phyloP scores from a whole-genome alignment of 1,140 invertebrate genomes.

The Drosophila rhopaloa region DNA sequence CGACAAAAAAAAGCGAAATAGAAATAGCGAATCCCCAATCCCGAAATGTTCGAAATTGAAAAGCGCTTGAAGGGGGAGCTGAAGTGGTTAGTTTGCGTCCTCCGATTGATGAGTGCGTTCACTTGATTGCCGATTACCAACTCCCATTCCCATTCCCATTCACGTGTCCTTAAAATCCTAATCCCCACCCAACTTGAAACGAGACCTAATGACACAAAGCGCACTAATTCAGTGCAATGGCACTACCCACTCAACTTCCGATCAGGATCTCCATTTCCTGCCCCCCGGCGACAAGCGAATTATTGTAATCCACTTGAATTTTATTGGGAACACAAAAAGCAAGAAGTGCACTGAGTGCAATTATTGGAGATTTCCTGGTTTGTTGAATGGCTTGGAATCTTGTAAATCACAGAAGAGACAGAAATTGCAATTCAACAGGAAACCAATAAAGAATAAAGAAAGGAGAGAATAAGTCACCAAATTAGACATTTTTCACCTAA shows the following conservation, averaged over 20 bases:
- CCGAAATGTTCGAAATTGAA: conserved; percentile 68
- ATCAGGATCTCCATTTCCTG: conserved; percentile 7
- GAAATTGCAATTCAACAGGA: background rate
- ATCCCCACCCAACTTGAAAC: conserved; percentile 59
- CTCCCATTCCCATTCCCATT: background rate
- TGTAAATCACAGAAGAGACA: conserved; percentile 10
- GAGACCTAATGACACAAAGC: conserved; percentile 79
- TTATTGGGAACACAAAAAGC: conserved; percentile 41
- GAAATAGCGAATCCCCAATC: conserved; percentile 43
- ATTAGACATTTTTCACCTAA: background rate
- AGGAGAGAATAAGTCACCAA: background rate
- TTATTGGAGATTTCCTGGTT: conserved; percentile 41
- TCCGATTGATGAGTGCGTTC: conserved; percentile 67
- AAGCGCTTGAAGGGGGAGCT: conserved; percentile 43
- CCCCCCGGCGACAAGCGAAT: conserved; percentile 44
- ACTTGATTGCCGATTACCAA: conserved; percentile 59
- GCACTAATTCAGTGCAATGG: conserved; percentile 64
- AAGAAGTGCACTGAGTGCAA: conserved; percentile 49
- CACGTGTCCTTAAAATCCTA: conserved; percentile 1
- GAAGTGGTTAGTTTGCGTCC: conserved; percentile 36
- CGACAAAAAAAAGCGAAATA: conserved; percentile 27
- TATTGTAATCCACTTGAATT: conserved; percentile 76
- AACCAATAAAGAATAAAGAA: background rate
- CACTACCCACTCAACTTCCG: conserved; percentile 15
- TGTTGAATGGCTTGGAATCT: conserved; percentile 16